Percentiles rank a stretch among this genome's conserved stretches.
Conservation (phyloP, 1,140 invertebrate species). For the Pseudobourletiella spinata region DNA sequence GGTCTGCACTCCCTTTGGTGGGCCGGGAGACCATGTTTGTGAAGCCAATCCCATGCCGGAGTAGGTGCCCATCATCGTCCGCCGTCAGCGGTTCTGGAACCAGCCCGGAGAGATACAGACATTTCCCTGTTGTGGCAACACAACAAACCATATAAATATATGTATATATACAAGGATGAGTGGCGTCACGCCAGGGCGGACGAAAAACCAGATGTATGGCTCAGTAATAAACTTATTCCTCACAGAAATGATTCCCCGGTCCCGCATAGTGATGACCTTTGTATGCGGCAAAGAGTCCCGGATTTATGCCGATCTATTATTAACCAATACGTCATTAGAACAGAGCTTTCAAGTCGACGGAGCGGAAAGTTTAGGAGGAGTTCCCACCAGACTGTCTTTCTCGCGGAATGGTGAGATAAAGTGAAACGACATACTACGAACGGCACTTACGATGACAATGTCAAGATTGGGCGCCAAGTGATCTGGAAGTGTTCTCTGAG, state of each 20-base stretch:
- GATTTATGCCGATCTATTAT: slow-evolving; percentile 89
- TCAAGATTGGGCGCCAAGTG: slow-evolving; percentile 85
- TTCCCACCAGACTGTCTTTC: too few relatives aligned
- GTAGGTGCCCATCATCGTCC: slow-evolving; percentile 86
- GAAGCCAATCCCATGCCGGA: slow-evolving; percentile 91
- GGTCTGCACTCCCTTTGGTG: slow-evolving; percentile 89
- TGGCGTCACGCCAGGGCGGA: too few relatives aligned
- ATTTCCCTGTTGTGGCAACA: slow-evolving; percentile 67
- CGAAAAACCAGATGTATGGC: too few relatives aligned
- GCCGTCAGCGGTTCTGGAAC: slow-evolving; percentile 91
- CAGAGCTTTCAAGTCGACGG: too few relatives aligned
- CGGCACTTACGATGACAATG: slow-evolving; percentile 88
- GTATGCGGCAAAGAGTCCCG: slow-evolving; percentile 90
- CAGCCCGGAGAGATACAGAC: slow-evolving; percentile 83
- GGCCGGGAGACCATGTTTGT: slow-evolving; percentile 94
- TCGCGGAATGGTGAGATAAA: too few relatives aligned
- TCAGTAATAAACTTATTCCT: too few relatives aligned
- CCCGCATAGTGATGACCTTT: slow-evolving; percentile 97
- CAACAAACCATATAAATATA: too few relatives aligned
- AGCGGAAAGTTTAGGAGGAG: too few relatives aligned
- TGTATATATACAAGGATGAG: too few relatives aligned
- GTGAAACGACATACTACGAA: too few relatives aligned
- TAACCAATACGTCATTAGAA: too few relatives aligned
- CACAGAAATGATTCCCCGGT: slow-evolving; percentile 96
- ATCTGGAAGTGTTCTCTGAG: slow-evolving; percentile 83